Evolutionary conservation across 2,113 vertebrate genomes (phyloP).

Genomic region (Syrrhaptes paradoxus): DNA sequence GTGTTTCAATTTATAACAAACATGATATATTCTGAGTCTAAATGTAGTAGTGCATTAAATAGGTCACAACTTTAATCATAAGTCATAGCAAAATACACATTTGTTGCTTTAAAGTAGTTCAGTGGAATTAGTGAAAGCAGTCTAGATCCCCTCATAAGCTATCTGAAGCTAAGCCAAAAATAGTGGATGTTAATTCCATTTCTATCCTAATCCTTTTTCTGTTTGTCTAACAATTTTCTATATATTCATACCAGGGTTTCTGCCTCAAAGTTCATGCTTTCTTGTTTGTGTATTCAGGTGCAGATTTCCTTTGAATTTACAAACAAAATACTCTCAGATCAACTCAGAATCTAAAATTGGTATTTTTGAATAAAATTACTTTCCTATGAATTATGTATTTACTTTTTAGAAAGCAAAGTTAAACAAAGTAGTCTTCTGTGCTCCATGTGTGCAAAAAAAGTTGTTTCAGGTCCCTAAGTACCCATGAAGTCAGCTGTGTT

Average conservation of each 20-base stretch:
- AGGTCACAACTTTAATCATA: conserved; percentile 69
- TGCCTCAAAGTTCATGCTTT: not conserved
- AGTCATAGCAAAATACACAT: conserved; percentile 57
- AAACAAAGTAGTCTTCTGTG: not conserved
- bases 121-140: conserved; percentile 73
- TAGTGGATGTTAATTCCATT: conserved; percentile 76
- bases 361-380: not conserved
- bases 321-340: not conserved
- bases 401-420: not conserved
- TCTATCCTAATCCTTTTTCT: conserved; percentile 69
- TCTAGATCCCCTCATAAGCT: conserved; percentile 71
- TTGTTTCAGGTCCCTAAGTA: not conserved
- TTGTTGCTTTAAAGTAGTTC: conserved; percentile 70
- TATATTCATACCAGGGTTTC: not conserved
- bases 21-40: not conserved
- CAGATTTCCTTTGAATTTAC: not conserved
- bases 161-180: conserved; percentile 76
- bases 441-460: accelerated
- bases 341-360: not conserved
- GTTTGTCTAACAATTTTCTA: conserved; percentile 48
- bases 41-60: conserved; percentile 41
- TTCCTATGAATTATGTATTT: not conserved
- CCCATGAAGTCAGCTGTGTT: not conserved
- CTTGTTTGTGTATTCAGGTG: not conserved
- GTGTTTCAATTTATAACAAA: not conserved